Evolutionary conservation across 2,113 vertebrate species (phyloP), one percentile per base, ranked within the genome.

Genomic region (Promerops cafer): DNA sequence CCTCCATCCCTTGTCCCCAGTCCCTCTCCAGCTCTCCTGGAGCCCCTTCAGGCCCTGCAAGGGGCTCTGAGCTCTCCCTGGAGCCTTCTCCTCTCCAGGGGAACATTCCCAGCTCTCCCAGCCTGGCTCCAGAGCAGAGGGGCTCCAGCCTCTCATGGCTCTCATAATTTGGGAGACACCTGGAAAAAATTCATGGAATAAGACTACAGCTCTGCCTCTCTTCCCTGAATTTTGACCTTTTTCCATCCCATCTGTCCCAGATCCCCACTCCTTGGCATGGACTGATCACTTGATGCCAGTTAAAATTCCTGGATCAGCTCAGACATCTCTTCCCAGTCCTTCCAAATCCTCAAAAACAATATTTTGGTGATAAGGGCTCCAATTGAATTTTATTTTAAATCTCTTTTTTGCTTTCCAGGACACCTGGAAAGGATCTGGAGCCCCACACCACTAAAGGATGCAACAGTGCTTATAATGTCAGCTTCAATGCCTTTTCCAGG

Each of bases 281-380:
- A 9, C 42, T 0, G 0, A 35, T n/a, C 33, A 3, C n/a, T 11
- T 9, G 16, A 42, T 1, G 0, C 22, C 66, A 7, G 3, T 16
- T 52, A 77, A 64, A 83, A 72, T 53, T 52, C 39, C 27, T 37
- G 49, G 33, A 45, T 45, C 27, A 11, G 3, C 49, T 72, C 57
- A 47, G 13, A 13, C 12, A 3, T 31, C 31, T 42, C 60, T 26
- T 26, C 44, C 52, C 40, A 60, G 4, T 5, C 24, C 22, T 60
- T 54, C 12, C 40, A 52, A 56, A 52, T 31, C 59, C 59, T 52
- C 47, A 42, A 40, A 60, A 9, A 7, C 7, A 31, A 16, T 5
- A 42, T 30, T 52, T 44, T 49, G 13, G 3, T 27, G 26, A 40
- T 26, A 37, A 50, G 19, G 5, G 3, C 11, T 49, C 10, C 28